Conservation (phyloP, 1,140 invertebrate species). For the Stratiolaelaps scimitus region DNA sequence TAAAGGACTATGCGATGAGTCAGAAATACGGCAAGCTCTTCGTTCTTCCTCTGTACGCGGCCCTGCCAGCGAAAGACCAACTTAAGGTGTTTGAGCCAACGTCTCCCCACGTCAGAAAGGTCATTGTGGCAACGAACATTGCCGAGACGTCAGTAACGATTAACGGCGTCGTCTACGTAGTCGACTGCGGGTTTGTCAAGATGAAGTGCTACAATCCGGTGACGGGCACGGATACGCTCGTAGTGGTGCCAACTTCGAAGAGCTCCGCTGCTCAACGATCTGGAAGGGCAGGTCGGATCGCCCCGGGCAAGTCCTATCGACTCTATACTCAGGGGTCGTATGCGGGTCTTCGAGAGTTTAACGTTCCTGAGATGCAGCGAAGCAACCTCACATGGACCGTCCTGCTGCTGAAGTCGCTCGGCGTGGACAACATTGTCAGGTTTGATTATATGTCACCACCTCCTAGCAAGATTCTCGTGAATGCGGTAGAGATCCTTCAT, state of each 20-base stretch:
- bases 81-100: constrained; percentile 71
- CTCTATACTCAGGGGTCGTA: constrained; percentile 58
- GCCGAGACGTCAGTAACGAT: constrained; percentile 91
- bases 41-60: constrained; percentile 83
- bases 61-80: constrained; percentile 64
- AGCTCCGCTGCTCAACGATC: constrained; percentile 81
- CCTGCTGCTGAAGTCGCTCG: constrained; percentile 83
- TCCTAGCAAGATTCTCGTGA: constrained; percentile 70
- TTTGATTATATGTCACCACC: constrained; percentile 53
- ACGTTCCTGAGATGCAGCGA: constrained; percentile 83
- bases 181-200: constrained; percentile 96
- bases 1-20: constrained; percentile 41
- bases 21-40: constrained; percentile 55
- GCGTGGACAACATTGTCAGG: constrained; percentile 65
- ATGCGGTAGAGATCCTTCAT: constrained; percentile 72
- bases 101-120: constrained; percentile 65
- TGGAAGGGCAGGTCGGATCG: constrained; percentile 73
- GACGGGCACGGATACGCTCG: constrained; percentile 67
- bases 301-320: constrained; percentile 63
- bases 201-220: constrained; percentile 72
- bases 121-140: constrained; percentile 91
- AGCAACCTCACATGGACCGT: constrained; percentile 70
- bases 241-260: constrained; percentile 69
- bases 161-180: constrained; percentile 71
- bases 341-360: constrained; percentile 53